These are phyloP conservation scores for Dusona sp. DNA, from an alignment of 2,888 invertebrate genomes.

Conservation along the genomic window DNA sequence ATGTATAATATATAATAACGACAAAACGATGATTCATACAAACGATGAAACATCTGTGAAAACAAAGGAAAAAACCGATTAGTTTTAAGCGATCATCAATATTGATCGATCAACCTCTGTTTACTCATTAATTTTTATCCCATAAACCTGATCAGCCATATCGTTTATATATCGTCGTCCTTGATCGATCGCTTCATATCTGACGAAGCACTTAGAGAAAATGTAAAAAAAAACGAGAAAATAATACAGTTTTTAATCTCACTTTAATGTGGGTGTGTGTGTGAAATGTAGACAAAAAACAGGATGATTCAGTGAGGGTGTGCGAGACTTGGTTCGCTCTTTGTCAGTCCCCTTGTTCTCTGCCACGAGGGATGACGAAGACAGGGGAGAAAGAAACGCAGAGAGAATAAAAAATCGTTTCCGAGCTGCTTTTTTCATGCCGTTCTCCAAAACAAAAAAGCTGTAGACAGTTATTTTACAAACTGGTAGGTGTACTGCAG, in stretches of 20 bases:
- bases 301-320: constrained; percentile 43
- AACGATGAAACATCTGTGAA: background rate
- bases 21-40: too few relatives aligned
- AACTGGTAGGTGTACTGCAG: constrained; percentile 32
- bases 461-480: constrained; percentile 43
- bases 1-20: background rate
- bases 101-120: constrained; percentile 52
- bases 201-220: constrained; percentile 10
- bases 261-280: constrained; percentile 13
- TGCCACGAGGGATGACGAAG: constrained; percentile 41
- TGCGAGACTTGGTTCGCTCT: constrained; percentile 57
- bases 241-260: constrained; percentile 19
- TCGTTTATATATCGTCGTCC: constrained; percentile 35
- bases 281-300: constrained; percentile 38
- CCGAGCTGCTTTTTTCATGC: constrained; percentile 13
- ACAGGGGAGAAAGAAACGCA: background rate
- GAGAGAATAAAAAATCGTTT: constrained; percentile 37
- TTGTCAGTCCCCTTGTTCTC: constrained; percentile 37
- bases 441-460: constrained; percentile 18
- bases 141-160: constrained; percentile 57
- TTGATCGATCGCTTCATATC: constrained; percentile 48
- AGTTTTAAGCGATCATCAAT: constrained; percentile 5
- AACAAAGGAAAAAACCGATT: background rate
- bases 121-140: constrained; percentile 33
- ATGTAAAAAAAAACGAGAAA: background rate